Conservation (phyloP, 2,888 invertebrate species). For the Elgonia sp. region DNA sequence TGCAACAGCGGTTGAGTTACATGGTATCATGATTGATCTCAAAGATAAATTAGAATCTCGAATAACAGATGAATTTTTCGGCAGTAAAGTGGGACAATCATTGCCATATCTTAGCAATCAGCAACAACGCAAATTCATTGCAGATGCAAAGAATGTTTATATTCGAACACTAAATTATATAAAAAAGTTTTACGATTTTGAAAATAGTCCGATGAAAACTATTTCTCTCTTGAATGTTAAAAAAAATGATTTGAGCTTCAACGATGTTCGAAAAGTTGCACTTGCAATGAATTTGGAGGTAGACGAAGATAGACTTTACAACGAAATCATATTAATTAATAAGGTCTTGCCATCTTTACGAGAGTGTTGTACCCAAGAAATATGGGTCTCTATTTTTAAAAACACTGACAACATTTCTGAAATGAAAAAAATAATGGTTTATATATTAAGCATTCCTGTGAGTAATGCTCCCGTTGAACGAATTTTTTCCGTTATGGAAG, state of each 20-base stretch:
- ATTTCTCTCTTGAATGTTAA: conserved; percentile 44
- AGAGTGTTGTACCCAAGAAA: conserved; percentile 25
- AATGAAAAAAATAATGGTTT: neutral
- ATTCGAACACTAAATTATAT: conserved; percentile 39
- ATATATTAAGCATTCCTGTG: neutral
- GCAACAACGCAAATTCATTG: too few relatives aligned
- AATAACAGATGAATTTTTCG: conserved; percentile 27
- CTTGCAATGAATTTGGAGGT: conserved; percentile 31
- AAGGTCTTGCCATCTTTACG: conserved; percentile 15
- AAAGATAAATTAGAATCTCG: conserved; percentile 25
- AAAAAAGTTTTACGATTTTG: conserved; percentile 31
- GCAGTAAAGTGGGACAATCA: conserved; percentile 27
- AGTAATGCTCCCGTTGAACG: too few relatives aligned
- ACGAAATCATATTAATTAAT: conserved; percentile 38
- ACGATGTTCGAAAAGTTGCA: conserved; percentile 22
- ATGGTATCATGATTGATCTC: conserved; percentile 28
- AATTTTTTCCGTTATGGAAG: too few relatives aligned
- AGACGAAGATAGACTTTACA: conserved; percentile 33
- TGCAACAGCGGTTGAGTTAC: conserved; percentile 5
- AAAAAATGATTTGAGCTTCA: conserved; percentile 29
- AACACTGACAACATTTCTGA: neutral
- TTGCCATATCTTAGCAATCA: too few relatives aligned
- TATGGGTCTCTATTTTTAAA: conserved; percentile 34
- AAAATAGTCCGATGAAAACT: conserved; percentile 41
- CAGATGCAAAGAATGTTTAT: conserved; percentile 40